Base-by-base conservation (phyloP, 2,888 invertebrate genomes). In the Nasonia oneida region DNA sequence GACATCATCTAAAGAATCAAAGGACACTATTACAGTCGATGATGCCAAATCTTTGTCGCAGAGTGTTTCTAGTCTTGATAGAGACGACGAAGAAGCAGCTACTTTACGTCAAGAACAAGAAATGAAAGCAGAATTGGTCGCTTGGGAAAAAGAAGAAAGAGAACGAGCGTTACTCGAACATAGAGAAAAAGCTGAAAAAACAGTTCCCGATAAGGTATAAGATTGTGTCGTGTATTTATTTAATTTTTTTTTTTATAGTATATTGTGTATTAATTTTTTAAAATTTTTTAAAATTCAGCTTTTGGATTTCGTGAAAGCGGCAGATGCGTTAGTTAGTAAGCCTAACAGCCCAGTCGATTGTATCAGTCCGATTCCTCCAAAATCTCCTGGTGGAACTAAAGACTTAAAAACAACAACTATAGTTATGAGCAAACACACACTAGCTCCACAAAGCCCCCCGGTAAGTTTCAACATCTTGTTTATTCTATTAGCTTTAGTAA, bases 371-470 rank as follows among this genome's bases (percentile, higher is more conserved):
- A 94, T 94, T 84, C 95, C 96, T 81, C 97, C 97, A 42, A 97
- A 96, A 90, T 97, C 97, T 83, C 97, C 97, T 0, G 95, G 95
- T 80, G 95, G 95, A 86, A 94, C 95, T 39, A 95, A 95, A 91
- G 95, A 95, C 90, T 94, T 95, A 89, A 98, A 98, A 94, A 98
- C 98, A 85, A 98, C 98, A 88, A 98, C 98, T 15, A 97, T 98
- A 90, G 98, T 98, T 84, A 98, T 98, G 97, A 98, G 97, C 93
- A 98, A 98, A 93, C 98, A 98, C 94, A 98, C 98, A 84, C 94
- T 97, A 90, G 97, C 97, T 91, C 95, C 96, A 91, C 96, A 96
- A 94, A 95, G 94, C 89, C 93, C 94, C 87, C 94, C 94, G 93
- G 95, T 95, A 93, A 95, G 95, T 95, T 88, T 77, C 42, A 57